Conservation (phyloP, 1,140 invertebrate species). For the Rhagoletis zephyria region DNA sequence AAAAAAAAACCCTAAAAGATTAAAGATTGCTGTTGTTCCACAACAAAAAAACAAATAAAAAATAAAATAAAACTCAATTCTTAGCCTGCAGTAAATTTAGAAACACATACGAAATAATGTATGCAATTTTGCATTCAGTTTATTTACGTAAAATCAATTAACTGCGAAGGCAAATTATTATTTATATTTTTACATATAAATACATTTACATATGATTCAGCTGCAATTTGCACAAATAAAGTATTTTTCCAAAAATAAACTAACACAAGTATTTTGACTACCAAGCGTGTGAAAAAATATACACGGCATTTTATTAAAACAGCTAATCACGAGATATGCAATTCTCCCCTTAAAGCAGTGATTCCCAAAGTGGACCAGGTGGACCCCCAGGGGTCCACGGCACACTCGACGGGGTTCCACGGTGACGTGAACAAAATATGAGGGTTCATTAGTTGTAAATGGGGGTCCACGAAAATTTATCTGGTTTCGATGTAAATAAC, state of each 20-base stretch:
- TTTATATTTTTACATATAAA: constrained; percentile 63
- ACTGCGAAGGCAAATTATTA: constrained; percentile 24
- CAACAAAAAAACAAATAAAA: neutral
- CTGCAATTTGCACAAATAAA: constrained; percentile 73
- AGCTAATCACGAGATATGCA: too few relatives aligned
- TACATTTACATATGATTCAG: constrained; percentile 61
- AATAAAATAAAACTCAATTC: neutral
- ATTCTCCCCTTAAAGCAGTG: too few relatives aligned
- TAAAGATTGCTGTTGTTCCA: constrained; percentile 14
- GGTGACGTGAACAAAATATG: too few relatives aligned
- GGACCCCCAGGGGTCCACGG: too few relatives aligned
- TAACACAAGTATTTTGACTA: neutral
- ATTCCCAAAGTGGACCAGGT: too few relatives aligned
- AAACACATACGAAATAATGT: neutral
- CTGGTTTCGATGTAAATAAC: too few relatives aligned
- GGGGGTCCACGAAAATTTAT: too few relatives aligned
- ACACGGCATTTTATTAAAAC: too few relatives aligned
- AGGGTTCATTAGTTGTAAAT: too few relatives aligned
- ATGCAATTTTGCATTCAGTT: neutral
- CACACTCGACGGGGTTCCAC: too few relatives aligned
- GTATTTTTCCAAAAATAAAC: constrained; percentile 66
- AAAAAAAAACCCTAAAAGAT: neutral
- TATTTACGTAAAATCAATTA: constrained; percentile 24
- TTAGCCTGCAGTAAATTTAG: neutral
- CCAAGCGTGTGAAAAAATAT: neutral